Conservation (phyloP, 2,888 invertebrate species). For the Kryphioiulus occultus region DNA sequence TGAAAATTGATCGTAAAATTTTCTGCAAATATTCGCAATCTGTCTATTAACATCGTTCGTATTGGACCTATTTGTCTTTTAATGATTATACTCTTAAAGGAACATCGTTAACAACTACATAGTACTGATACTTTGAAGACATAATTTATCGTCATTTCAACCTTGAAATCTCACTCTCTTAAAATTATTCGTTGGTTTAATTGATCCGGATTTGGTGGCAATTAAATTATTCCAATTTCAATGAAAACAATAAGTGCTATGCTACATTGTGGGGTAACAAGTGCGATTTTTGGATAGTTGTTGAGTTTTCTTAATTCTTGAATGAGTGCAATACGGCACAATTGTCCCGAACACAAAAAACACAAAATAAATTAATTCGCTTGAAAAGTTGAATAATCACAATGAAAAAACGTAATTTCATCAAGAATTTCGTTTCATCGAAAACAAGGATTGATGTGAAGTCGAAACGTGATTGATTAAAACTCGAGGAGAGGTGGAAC, state of each 20-base stretch:
- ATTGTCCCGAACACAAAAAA: too few relatives aligned
- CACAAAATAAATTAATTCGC: too few relatives aligned
- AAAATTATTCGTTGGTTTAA: not conserved
- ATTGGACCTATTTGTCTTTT: not conserved
- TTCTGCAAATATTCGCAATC: not conserved
- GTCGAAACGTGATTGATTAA: not conserved
- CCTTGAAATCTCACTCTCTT: not conserved
- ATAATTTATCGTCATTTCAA: not conserved
- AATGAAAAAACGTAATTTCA: too few relatives aligned
- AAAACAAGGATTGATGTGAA: not conserved
- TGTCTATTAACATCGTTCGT: not conserved
- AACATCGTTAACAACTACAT: not conserved
- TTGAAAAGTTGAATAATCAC: too few relatives aligned
- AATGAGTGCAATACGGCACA: too few relatives aligned
- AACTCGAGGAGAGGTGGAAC: slow-evolving; percentile 1
- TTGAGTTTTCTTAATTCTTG: too few relatives aligned
- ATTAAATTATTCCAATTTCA: not conserved
- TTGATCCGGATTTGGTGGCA: not conserved
- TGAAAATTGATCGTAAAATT: not conserved
- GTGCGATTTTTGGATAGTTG: too few relatives aligned
- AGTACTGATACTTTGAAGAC: not conserved
- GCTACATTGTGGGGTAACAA: too few relatives aligned
- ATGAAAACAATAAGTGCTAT: too few relatives aligned
- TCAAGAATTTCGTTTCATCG: not conserved
- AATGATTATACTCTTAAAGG: slow-evolving; percentile 3